Conservation (phyloP, 2,113 vertebrate genomes). For the Cynocephalus volans region DNA sequence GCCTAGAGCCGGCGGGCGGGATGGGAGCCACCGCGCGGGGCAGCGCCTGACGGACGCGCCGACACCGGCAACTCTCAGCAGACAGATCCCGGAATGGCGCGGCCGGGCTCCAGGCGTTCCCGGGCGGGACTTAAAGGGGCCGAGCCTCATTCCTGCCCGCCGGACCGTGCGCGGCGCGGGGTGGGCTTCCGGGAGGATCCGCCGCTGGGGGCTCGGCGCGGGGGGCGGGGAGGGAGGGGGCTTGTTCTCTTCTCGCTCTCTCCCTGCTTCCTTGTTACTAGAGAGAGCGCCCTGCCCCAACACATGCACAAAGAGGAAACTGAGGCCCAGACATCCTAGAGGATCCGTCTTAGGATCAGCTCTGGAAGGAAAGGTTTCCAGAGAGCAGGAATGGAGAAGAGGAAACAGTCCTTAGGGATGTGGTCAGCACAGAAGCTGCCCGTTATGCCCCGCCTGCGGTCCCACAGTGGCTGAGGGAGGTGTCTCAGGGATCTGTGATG, state of each 20-base stretch:
- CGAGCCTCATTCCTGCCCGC: not conserved
- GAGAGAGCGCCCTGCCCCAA: not conserved
- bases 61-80: rapidly evolving
- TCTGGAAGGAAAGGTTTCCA: not conserved
- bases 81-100: not conserved
- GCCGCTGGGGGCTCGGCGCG: rapidly evolving
- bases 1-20: no score
- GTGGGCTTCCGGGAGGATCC: not conserved
- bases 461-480: not conserved
- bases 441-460: not conserved
- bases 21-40: no score
- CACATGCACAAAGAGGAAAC: not conserved
- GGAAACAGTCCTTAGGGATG: not conserved
- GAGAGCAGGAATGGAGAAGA: not conserved
- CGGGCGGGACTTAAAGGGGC: conserved; percentile 70
- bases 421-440: not conserved
- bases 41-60: no score
- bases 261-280: not conserved
- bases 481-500: not conserved
- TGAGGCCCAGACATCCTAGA: not conserved
- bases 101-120: not conserved
- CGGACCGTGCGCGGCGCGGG: rapidly evolving
- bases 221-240: no score
- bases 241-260: not conserved
- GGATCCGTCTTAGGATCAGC: not conserved